A percentile compares a stretch with the other conserved stretches of the same genome.
Conservation (phyloP, 2,797 vertebrate genomes). For the Myripristis murdjan region DNA sequence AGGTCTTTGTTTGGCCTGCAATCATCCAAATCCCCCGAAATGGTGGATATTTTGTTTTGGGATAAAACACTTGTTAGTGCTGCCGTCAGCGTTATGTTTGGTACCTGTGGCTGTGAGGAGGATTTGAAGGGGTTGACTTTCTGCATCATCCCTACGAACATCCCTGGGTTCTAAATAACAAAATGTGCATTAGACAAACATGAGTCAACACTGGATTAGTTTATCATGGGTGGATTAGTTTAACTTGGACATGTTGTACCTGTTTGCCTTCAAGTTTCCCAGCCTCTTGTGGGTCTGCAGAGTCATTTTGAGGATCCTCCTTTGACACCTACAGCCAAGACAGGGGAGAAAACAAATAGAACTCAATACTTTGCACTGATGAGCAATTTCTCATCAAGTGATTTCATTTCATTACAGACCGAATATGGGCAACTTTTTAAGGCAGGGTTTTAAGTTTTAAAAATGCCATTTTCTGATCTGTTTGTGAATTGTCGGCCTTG, state of each 20-base stretch:
- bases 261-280: conserved; percentile 33
- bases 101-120: conserved; percentile 65
- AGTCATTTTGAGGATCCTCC: neutral
- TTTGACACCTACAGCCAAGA: conserved; percentile 34
- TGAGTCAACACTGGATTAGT: neutral
- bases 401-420: too few relatives aligned
- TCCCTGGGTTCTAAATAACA: conserved; percentile 51
- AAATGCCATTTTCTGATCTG: too few relatives aligned
- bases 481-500: too few relatives aligned
- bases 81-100: fast-evolving
- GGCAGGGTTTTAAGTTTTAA: too few relatives aligned
- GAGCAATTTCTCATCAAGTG: too few relatives aligned
- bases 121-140: conserved; percentile 78
- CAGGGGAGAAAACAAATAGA: neutral
- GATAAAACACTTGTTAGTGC: too few relatives aligned
- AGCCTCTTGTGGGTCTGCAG: conserved; percentile 6
- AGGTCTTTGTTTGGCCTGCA: too few relatives aligned
- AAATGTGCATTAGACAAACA: neutral
- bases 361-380: too few relatives aligned
- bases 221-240: neutral
- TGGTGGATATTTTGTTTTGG: too few relatives aligned
- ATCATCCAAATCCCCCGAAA: too few relatives aligned
- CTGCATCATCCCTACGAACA: conserved; percentile 66
- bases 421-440: too few relatives aligned
- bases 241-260: conserved; percentile 20